Conservation (phyloP, 1,140 invertebrate species). For the Adelges cooleyi region DNA sequence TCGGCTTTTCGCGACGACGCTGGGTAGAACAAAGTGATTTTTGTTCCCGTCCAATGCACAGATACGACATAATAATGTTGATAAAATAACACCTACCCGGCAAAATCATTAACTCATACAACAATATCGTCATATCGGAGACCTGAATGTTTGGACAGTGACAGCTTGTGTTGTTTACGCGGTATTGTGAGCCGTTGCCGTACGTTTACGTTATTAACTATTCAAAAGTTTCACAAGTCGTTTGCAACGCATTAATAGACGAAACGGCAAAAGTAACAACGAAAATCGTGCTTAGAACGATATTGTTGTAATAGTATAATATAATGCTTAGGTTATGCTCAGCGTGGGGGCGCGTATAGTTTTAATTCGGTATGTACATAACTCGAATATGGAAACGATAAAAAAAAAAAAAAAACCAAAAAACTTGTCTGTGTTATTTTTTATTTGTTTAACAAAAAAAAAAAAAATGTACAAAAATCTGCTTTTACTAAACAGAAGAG, state of each 20-base stretch:
- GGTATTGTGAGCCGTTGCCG: background rate
- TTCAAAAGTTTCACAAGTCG: background rate
- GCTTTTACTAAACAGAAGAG: conserved; percentile 7
- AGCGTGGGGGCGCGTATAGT: too few species aligned
- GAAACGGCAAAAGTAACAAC: background rate
- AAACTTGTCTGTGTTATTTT: background rate
- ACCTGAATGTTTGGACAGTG: too few species aligned
- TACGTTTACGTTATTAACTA: background rate
- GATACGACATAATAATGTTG: too few species aligned
- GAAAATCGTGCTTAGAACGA: conserved; percentile 13
- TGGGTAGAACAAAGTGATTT: too few species aligned
- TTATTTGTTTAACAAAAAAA: background rate
- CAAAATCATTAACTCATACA: too few species aligned
- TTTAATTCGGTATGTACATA: background rate
- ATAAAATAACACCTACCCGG: too few species aligned
- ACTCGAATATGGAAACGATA: background rate
- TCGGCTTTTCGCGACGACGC: too few species aligned
- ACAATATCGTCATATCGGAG: too few species aligned
- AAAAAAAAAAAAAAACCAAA: background rate
- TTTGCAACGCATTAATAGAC: background rate
- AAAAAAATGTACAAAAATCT: background rate
- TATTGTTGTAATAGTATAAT: too few species aligned
- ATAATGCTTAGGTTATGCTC: too few species aligned
- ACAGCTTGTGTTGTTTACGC: conserved; percentile 12
- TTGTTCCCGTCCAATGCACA: too few species aligned